Conservation (phyloP, 2,113 vertebrate species). For the Pelecanus crispus region DNA sequence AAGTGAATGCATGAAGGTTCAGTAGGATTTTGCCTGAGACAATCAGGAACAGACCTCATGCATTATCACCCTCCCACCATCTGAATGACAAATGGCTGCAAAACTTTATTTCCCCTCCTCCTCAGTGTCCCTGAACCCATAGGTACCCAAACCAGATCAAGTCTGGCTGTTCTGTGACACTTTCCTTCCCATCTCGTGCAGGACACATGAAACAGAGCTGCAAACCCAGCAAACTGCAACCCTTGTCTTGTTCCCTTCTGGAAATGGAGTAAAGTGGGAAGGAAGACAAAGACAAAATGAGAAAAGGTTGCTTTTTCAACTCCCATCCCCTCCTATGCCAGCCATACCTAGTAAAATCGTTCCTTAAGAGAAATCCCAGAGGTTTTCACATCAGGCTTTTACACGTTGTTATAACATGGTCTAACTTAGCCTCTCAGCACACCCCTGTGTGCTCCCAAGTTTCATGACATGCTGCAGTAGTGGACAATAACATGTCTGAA, state of each 20-base stretch:
- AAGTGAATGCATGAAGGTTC: background rate
- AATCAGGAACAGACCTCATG: background rate
- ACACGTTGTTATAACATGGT: rapidly evolving
- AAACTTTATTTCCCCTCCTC: background rate
- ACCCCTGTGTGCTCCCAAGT: background rate
- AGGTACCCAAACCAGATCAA: background rate
- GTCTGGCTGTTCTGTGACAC: background rate
- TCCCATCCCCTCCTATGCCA: background rate
- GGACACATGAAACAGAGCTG: background rate
- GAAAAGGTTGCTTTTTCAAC: background rate
- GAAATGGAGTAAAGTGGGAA: background rate
- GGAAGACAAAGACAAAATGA: background rate
- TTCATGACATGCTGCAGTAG: background rate
- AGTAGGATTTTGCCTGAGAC: background rate
- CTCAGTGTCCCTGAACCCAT: background rate
- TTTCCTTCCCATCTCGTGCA: background rate
- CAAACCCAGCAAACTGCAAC: background rate
- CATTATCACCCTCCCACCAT: background rate
- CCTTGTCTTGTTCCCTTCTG: background rate
- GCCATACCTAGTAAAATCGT: background rate
- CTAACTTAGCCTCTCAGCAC: background rate
- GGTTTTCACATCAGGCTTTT: background rate
- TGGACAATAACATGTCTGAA: background rate
- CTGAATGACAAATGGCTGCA: background rate
- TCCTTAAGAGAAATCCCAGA: background rate